Evolutionary conservation across 2,797 vertebrate genomes (phyloP).

Genomic region (Gallirallus australis): DNA sequence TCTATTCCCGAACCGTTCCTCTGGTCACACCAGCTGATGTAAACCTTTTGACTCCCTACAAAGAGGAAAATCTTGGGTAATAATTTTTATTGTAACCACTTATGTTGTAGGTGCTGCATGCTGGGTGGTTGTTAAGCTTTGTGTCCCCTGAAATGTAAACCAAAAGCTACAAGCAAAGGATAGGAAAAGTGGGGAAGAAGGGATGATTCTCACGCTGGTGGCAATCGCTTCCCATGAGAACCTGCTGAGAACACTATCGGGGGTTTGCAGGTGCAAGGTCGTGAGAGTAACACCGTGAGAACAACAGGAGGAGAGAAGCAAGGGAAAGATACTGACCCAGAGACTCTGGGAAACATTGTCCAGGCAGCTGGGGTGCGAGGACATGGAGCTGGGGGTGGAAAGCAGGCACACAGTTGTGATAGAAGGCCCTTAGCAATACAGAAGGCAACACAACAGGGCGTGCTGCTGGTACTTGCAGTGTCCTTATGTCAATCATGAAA

Average conservation of each 20-base stretch:
- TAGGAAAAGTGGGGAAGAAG: background rate
- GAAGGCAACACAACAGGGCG: background rate
- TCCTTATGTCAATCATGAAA: background rate
- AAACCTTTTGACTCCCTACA: background rate
- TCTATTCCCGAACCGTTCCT: background rate
- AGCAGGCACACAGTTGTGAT: background rate
- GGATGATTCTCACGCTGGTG: background rate
- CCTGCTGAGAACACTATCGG: background rate
- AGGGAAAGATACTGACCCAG: background rate
- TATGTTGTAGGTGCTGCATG: fast-evolving
- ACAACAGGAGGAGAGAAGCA: background rate
- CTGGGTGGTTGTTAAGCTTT: background rate
- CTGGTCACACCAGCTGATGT: background rate
- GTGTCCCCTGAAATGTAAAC: background rate
- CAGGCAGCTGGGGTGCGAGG: background rate
- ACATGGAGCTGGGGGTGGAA: background rate
- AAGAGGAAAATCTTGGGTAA: background rate
- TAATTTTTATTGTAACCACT: background rate
- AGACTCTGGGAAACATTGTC: background rate
- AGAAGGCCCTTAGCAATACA: background rate
- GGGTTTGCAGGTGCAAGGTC: constrained; percentile 60
- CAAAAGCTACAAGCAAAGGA: background rate
- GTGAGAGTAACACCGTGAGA: background rate
- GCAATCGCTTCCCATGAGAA: background rate
- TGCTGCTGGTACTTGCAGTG: background rate